A percentile compares a stretch with the other conserved stretches of the same genome.
Conservation (phyloP, 2,797 vertebrate species). For the Eulemur coronatus region DNA sequence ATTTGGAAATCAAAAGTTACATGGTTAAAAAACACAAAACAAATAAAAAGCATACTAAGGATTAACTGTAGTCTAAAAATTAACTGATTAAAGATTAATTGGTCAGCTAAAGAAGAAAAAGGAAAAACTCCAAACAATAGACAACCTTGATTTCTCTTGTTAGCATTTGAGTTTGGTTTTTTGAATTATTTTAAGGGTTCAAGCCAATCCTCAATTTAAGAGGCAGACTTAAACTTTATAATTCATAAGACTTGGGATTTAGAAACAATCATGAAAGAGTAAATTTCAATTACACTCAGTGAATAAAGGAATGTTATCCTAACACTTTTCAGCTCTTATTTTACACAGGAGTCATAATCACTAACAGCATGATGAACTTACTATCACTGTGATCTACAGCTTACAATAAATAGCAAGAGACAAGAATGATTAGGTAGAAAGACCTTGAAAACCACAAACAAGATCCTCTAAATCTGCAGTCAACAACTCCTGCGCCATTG, state of each 20-base stretch:
- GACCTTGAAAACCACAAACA: not conserved
- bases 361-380: not conserved
- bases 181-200: slow-evolving; percentile 22
- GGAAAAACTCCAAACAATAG: not conserved
- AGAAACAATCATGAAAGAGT: slow-evolving; percentile 17
- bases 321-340: not conserved
- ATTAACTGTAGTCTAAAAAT: not conserved
- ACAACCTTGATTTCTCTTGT: not conserved
- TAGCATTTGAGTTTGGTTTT: not conserved
- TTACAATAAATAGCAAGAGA: not conserved
- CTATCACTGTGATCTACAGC: not conserved
- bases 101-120: not conserved
- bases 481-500: too few species aligned
- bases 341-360: not conserved
- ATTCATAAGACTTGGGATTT: not conserved
- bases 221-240: not conserved
- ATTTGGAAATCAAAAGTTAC: slow-evolving; percentile 40
- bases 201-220: slow-evolving; percentile 15
- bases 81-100: not conserved
- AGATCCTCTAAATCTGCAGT: not conserved
- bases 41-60: not conserved
- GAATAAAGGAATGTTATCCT: slow-evolving; percentile 5
- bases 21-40: not conserved
- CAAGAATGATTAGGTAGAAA: slow-evolving; percentile 6
- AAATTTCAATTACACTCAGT: not conserved